These are phyloP conservation scores for Pygocentrus nattereri DNA, from an alignment of 2,797 vertebrate species.

Conservation along the genomic window DNA sequence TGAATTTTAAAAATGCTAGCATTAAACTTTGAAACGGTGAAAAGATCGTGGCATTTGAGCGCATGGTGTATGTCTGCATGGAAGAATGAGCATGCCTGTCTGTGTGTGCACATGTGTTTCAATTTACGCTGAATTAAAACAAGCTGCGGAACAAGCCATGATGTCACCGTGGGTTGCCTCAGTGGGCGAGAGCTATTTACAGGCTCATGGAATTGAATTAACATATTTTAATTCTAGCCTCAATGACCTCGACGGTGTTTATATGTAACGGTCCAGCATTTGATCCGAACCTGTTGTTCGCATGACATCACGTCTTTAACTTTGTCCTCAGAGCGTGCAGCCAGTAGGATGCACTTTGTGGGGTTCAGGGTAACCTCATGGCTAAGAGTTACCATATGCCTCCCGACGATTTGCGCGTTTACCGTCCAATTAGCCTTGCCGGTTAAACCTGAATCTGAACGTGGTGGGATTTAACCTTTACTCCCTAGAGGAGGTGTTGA, in stretches of 20 bases:
- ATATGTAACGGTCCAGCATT: not conserved
- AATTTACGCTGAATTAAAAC: conserved; percentile 50
- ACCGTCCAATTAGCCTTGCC: conserved; percentile 29
- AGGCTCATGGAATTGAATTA: not conserved
- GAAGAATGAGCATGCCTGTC: not conserved
- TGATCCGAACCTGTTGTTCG: conserved; percentile 27
- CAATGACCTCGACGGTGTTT: not conserved
- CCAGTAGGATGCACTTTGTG: not conserved
- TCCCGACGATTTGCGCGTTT: conserved; percentile 36
- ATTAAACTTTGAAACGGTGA: not conserved
- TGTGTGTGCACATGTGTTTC: conserved; percentile 36
- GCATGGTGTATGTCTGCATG: not conserved
- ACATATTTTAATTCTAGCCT: not conserved
- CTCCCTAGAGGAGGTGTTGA: not conserved
- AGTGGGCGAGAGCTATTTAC: not conserved
- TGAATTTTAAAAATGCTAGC: not conserved
- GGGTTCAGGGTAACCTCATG: not conserved
- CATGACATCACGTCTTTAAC: conserved; percentile 23
- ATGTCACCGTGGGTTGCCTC: conserved; percentile 51
- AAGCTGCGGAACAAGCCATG: conserved; percentile 54
- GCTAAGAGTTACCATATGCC: conserved; percentile 43
- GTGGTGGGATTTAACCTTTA: conserved; percentile 22
- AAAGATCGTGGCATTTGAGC: not conserved
- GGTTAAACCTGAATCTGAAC: conserved; percentile 14
- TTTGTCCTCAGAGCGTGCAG: not conserved